A percentile compares a stretch with the other conserved stretches of the same genome.
These are phyloP conservation scores for Acleris laterana DNA, from an alignment of 2,888 invertebrate species.

Conservation along the genomic window DNA sequence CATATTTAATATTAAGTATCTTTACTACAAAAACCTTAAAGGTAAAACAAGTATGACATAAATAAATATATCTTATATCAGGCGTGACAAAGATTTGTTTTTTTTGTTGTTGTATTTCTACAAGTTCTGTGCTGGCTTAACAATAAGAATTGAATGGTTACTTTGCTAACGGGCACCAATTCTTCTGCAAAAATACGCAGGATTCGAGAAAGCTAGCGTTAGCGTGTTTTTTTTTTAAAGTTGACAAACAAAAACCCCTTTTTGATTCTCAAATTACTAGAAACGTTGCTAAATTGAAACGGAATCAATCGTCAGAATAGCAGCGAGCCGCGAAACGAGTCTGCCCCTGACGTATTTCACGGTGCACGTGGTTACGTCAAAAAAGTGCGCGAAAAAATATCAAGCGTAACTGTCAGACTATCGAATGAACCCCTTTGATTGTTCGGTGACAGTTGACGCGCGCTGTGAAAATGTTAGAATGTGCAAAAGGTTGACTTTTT, in stretches of 20 bases:
- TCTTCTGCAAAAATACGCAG: too few relatives aligned
- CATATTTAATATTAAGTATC: too few relatives aligned
- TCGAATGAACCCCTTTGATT: conserved; percentile 7
- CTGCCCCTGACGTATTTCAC: conserved; percentile 2
- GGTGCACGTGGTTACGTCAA: not conserved
- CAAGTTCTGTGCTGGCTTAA: too few relatives aligned
- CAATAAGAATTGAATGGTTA: too few relatives aligned
- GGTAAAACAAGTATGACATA: too few relatives aligned
- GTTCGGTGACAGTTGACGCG: not conserved
- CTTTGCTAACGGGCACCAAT: too few relatives aligned
- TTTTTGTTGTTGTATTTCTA: too few relatives aligned
- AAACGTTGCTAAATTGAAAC: not conserved
- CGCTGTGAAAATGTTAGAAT: not conserved
- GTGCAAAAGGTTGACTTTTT: conserved; percentile 1
- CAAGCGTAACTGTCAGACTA: conserved; percentile 1
- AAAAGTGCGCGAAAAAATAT: not conserved
- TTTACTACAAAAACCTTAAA: too few relatives aligned
- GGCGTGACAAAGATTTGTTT: too few relatives aligned
- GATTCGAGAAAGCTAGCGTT: too few relatives aligned
- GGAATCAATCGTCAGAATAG: conserved; percentile 2
- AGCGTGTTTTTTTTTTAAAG: not conserved
- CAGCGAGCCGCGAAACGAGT: not conserved
- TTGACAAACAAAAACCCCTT: too few relatives aligned
- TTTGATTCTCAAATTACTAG: not conserved
- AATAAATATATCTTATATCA: too few relatives aligned